Evolutionary conservation across 2,888 invertebrate genomes (phyloP), one percentile per base, ranked within the genome.

Genomic region (Tinea semifulvella): DNA sequence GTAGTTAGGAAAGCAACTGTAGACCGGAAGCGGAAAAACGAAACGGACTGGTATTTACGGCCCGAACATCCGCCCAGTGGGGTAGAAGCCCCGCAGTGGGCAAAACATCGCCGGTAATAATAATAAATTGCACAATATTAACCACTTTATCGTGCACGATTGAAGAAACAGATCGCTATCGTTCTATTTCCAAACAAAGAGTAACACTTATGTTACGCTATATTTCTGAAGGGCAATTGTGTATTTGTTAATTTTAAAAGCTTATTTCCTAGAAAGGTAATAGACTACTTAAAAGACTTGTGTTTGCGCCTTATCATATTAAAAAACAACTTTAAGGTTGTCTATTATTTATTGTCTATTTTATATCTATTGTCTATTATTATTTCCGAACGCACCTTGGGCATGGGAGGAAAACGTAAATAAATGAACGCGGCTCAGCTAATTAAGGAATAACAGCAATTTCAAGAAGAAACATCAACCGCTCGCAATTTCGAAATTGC

Each of bases 31-130:
- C 72, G 75, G 75, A 70, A 74, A 75, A 74, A 72, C 76, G 72
- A 71, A 76, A 68, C 72, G 70, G 69, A 66, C 68, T 65, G 66
- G 71, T 76, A 79, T 79, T 77, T 79, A 79, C 76, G 76, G 74
- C 62, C 68, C 55, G 61, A 52, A 69, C 72, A 66, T 75, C 77
- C 77, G 46, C 45, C 18, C 25, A 38, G 26, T 39, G 28, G 25
- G 43, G 43, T 36, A 16, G 10, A 31, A 22, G 38, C 26, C 14
- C 38, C 18, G 19, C 35, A 11, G 43, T 22, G 44, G 36, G 20
- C 22, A 20, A 43, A 27, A 31, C 43, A 31, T 16, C 14, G 19
- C 36, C 36, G 18, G 36, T 36, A 36, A 36, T 36, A 36, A 36
- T 36, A 36, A 36, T 36, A 36, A 36, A 36, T 36, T 36, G 18